phyloP scores from a whole-genome alignment of 2,888 invertebrate genomes.

The Helobdella robusta region DNA sequence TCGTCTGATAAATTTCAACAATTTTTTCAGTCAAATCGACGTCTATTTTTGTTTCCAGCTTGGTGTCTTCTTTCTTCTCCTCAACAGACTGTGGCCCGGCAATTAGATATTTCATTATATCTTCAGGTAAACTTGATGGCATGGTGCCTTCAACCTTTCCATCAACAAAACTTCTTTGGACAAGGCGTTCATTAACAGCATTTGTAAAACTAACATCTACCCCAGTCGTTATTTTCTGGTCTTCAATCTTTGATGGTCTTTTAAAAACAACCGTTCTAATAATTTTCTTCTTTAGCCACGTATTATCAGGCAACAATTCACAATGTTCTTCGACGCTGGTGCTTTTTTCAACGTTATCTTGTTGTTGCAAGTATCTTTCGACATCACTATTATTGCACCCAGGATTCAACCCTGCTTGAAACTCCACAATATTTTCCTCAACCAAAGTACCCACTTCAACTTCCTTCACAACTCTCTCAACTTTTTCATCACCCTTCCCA shows the following conservation, averaged over 20 bases:
- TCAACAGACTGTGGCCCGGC: no score
- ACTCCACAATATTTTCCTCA: background rate
- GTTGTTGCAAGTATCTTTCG: no score
- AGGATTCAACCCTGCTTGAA: constrained; percentile 1
- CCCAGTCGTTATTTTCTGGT: no score
- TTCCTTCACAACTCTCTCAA: constrained; percentile 2
- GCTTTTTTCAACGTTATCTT: background rate
- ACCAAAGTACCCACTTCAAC: background rate
- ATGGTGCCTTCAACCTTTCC: no score
- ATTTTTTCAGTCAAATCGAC: background rate
- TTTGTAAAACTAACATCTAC: background rate
- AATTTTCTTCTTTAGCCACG: constrained; percentile 4
- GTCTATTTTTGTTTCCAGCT: background rate
- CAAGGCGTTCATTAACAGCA: no score
- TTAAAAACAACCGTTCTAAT: no score
- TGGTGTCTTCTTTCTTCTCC: background rate
- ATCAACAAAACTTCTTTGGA: no score
- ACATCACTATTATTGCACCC: background rate
- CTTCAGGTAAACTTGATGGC: no score
- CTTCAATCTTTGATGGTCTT: no score
- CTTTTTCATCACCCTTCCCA: background rate
- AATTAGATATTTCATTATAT: no score
- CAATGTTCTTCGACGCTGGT: background rate
- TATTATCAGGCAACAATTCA: constrained; percentile 15
- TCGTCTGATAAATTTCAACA: background rate